phyloP scores from a whole-genome alignment of 1,140 invertebrate species.

The Chelonus insularis region DNA sequence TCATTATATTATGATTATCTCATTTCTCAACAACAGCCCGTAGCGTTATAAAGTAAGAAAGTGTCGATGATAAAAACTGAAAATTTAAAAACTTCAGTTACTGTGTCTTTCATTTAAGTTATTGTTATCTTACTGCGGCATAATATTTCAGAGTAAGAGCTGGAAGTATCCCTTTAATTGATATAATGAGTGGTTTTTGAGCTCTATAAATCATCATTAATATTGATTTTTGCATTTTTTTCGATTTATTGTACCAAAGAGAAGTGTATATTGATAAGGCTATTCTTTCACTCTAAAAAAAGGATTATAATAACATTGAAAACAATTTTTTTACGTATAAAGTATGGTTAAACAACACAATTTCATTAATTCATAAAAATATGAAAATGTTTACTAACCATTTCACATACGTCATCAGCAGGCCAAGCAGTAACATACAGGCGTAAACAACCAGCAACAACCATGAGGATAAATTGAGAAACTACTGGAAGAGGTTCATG shows the following conservation, averaged over 20 bases:
- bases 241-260: constrained; percentile 12
- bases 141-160: constrained; percentile 13
- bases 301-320: neutral
- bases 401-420: constrained; percentile 31
- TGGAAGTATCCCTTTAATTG: constrained; percentile 9
- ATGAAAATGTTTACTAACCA: constrained; percentile 25
- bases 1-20: neutral
- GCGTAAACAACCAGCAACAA: constrained; percentile 23
- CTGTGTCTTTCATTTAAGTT: neutral
- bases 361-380: no score
- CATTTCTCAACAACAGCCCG: constrained; percentile 4
- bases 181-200: constrained; percentile 24
- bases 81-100: constrained; percentile 5
- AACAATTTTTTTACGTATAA: neutral
- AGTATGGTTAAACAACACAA: no score
- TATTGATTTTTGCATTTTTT: constrained; percentile 13
- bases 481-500: constrained; percentile 22
- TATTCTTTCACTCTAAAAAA: constrained; percentile 24
- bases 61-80: constrained; percentile 21
- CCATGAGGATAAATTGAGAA: constrained; percentile 29
- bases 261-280: constrained; percentile 26
- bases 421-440: constrained; percentile 37
- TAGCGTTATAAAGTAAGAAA: constrained; percentile 29
- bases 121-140: constrained; percentile 12
- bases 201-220: constrained; percentile 21